Percentiles rank a stretch among this genome's conserved stretches.
These are phyloP conservation scores for Anarrhichthys ocellatus DNA, from an alignment of 2,113 vertebrate genomes.

Conservation along the genomic window DNA sequence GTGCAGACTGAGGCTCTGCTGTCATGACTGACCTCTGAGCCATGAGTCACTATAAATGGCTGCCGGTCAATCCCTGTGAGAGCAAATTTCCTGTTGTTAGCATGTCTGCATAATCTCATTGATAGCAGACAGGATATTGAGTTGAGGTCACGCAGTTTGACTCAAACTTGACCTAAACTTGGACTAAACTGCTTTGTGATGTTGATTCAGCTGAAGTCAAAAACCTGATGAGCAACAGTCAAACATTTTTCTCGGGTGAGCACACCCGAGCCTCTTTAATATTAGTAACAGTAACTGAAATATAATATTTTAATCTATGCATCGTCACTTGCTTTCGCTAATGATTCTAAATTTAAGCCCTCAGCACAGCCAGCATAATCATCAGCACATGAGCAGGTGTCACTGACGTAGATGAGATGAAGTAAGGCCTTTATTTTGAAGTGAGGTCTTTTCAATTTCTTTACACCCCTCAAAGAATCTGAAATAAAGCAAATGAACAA, in stretches of 20 bases:
- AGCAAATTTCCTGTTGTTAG: conserved; percentile 78
- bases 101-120: conserved; percentile 71
- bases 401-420: background rate
- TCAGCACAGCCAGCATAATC: background rate
- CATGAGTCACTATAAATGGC: conserved; percentile 59
- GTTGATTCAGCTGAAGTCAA: conserved; percentile 33
- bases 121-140: conserved; percentile 78
- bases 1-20: conserved; percentile 19
- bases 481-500: background rate
- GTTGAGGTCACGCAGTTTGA: conserved; percentile 59
- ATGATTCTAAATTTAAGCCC: conserved; percentile 6
- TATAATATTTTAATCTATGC: background rate
- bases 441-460: background rate
- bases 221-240: background rate
- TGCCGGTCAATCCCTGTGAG: conserved; percentile 66
- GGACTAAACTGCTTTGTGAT: background rate
- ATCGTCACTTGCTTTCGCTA: conserved; percentile 9
- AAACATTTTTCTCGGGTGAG: background rate
- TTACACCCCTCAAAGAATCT: background rate
- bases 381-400: conserved; percentile 14
- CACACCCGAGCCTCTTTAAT: background rate
- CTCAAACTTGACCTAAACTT: background rate
- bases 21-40: conserved; percentile 65
- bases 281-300: background rate
- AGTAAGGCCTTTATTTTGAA: background rate